Percentiles rank a stretch among this genome's conserved stretches.
Conservation (phyloP, 2,888 invertebrate genomes). For the Nemotelus nigrinus region DNA sequence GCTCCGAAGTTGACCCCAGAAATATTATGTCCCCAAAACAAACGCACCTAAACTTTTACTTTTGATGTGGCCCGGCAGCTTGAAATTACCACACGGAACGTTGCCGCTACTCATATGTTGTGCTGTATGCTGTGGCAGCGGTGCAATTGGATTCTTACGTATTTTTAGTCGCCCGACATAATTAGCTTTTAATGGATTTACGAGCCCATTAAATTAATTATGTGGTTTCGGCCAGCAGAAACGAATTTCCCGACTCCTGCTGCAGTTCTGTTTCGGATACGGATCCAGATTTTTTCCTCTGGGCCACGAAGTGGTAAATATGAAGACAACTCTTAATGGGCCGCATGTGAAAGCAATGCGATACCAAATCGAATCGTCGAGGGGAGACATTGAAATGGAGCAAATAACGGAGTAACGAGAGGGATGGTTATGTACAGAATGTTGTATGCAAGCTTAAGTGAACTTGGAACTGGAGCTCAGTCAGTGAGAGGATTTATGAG, state of each 20-base stretch:
- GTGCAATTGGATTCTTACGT: conserved; percentile 30
- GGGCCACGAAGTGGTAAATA: conserved; percentile 20
- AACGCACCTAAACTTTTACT: conserved; percentile 8
- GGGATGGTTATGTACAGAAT: too few relatives aligned
- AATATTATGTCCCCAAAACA: background rate
- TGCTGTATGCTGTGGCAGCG: background rate
- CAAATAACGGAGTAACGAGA: too few relatives aligned
- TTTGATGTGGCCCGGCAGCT: background rate
- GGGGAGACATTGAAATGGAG: too few relatives aligned
- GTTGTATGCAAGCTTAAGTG: background rate
- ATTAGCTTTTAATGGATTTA: conserved; percentile 51
- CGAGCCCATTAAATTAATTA: conserved; percentile 51
- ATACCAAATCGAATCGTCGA: background rate
- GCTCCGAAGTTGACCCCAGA: background rate
- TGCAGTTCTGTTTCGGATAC: background rate
- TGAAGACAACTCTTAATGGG: conserved; percentile 28
- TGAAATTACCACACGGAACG: background rate
- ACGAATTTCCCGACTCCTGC: conserved; percentile 9
- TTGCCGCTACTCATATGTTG: background rate
- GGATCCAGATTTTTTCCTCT: background rate
- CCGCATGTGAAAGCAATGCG: background rate
- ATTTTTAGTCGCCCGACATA: conserved; percentile 49
- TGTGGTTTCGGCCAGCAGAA: conserved; percentile 40
- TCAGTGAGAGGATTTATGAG: conserved; percentile 32
- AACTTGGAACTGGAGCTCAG: background rate